These are phyloP conservation scores for Adoxophyes honmai DNA, from an alignment of 1,140 invertebrate genomes.

Conservation along the genomic window DNA sequence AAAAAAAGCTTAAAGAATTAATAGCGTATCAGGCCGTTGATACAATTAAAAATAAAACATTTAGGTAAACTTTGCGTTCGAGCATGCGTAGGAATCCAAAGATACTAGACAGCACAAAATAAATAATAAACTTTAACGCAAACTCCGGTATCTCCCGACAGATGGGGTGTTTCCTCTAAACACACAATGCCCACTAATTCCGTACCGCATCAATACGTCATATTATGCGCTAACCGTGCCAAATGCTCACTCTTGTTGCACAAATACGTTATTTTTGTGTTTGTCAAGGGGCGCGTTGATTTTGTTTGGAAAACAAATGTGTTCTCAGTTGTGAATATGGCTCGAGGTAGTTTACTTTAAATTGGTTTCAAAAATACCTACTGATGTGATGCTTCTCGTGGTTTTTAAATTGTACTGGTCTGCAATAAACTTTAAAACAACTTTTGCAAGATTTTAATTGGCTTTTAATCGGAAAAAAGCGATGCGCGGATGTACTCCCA, in stretches of 20 bases:
- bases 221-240: constrained; percentile 36
- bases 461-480: no score
- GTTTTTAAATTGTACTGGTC: no score
- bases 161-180: constrained; percentile 49
- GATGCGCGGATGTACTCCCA: no score
- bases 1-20: no score
- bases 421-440: no score
- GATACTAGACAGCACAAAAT: constrained; percentile 10
- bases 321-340: not conserved
- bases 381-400: no score
- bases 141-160: constrained; percentile 26
- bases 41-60: constrained; percentile 9
- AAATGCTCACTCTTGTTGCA: constrained; percentile 47
- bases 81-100: no score
- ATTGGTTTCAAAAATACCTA: no score
- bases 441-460: no score
- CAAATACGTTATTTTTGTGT: constrained; percentile 34
- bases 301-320: constrained; percentile 7
- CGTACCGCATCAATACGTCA: constrained; percentile 44
- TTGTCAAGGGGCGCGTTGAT: not conserved
- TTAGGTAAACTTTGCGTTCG: not conserved
- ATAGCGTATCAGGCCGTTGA: no score
- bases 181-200: constrained; percentile 64
- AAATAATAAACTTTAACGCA: constrained; percentile 25
- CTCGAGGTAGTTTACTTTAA: no score